Evolutionary conservation across 2,113 vertebrate genomes (phyloP), one percentile per base, ranked within the genome.

Genomic region (Platysteira castanea): DNA sequence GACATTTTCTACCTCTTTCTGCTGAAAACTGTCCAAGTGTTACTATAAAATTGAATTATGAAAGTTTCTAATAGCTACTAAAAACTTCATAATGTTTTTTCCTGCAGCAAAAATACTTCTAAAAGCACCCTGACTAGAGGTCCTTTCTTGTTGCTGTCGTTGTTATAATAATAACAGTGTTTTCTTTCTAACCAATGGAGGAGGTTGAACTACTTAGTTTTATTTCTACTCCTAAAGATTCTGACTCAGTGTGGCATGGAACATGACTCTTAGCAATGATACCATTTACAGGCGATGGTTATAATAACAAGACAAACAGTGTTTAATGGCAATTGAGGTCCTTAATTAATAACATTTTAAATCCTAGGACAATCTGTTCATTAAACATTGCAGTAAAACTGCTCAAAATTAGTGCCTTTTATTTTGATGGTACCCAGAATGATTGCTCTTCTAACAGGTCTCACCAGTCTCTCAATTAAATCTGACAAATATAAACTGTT

Each of bases 271-370:
- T 52, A 76, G 33, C 69, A 77, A 79, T 85, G 70, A 73, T 46
- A 49, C 27, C 76, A 79, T 89, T 96, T 95, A 82, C 22, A 54
- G 39, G 31, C 26, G 87, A 35, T 50, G 30, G 50, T 84, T 89
- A 71, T 80, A 91, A 76, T 74, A 90, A 78, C 39, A 65, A 90
- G 69, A 57, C 33, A 87, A 91, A 87, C 47, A 89, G 35, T 54
- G 49, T 13, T 89, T 82, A 77, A 44, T 79, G 23, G 37, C 77
- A 94, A 67, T 83, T 78, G 46, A 92, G 41, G 56, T 73, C 52
- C 33, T 86, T 95, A 95, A 93, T 91, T 93, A 95, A 94, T 80
- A 91, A 44, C 17, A 44, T 87, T 92, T 93, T 69, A 86, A 81
- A 87, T 80, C 44, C 74, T 57, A 46, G 57, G 61, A 90, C 44